Percentiles rank a stretch among this genome's conserved stretches.
Evolutionary conservation across 1,140 invertebrate species (phyloP).

Genomic region (Olivierus martensii): DNA sequence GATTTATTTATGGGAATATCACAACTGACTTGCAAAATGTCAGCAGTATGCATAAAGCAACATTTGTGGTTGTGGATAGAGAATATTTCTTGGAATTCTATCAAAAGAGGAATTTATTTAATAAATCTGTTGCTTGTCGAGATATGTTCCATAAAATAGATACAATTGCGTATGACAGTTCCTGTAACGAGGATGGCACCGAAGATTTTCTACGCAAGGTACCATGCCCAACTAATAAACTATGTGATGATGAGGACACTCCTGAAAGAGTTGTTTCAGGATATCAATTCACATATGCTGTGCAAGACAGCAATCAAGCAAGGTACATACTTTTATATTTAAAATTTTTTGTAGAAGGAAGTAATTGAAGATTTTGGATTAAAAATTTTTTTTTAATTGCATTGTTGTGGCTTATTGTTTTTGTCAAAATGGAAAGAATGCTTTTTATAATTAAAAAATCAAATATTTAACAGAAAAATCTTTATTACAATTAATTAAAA

Average conservation of each 20-base stretch:
- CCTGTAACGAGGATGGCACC: constrained; percentile 58
- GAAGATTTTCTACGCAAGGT: constrained; percentile 75
- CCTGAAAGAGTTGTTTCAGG: constrained; percentile 66
- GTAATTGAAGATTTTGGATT: too few relatives aligned
- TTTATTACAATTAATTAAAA: too few relatives aligned
- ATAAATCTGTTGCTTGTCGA: constrained; percentile 55
- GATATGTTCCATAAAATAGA: constrained; percentile 74
- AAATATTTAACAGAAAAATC: too few relatives aligned
- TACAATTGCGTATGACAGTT: constrained; percentile 62
- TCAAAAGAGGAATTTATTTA: constrained; percentile 21
- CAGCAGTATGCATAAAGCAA: constrained; percentile 39
- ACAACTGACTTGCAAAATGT: constrained; percentile 38
- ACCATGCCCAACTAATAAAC: constrained; percentile 57
- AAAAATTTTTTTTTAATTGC: too few relatives aligned
- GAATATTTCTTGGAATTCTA: constrained; percentile 51
- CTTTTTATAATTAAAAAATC: too few relatives aligned
- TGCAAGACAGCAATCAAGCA: constrained; percentile 73
- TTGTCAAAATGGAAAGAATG: too few relatives aligned
- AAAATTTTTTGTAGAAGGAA: too few relatives aligned
- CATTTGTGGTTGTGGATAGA: constrained; percentile 72
- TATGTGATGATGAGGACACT: constrained; percentile 78
- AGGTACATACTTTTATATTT: constrained; percentile 41
- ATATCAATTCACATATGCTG: constrained; percentile 86
- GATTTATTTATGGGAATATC: constrained; percentile 93
- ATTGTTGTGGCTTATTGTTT: too few relatives aligned